Evolutionary conservation across 1,140 invertebrate species (phyloP).

Genomic region (Drosophila lacertosa): DNA sequence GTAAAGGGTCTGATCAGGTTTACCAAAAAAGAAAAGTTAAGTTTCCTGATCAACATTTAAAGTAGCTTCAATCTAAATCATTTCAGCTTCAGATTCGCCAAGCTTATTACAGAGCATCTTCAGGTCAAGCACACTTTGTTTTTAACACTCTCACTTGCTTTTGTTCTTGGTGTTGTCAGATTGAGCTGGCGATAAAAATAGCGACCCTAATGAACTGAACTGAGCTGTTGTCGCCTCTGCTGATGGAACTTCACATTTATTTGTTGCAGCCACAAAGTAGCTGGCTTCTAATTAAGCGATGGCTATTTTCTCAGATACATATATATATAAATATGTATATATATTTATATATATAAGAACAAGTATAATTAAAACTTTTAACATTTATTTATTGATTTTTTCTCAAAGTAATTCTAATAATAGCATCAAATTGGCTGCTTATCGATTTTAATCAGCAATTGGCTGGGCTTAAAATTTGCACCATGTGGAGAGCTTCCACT

Average conservation of each 20-base stretch:
- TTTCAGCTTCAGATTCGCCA: too few relatives aligned
- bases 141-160: too few relatives aligned
- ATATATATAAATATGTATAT: too few relatives aligned
- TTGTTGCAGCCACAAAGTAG: constrained; percentile 10
- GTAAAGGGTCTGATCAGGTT: neutral
- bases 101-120: constrained; percentile 2
- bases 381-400: constrained; percentile 4
- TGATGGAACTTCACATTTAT: constrained; percentile 41
- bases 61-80: too few relatives aligned
- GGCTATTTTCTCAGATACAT: neutral
- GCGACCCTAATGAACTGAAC: constrained; percentile 40
- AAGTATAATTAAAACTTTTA: neutral
- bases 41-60: too few relatives aligned
- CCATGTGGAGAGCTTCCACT: constrained; percentile 14
- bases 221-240: too few relatives aligned
- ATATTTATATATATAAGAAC: neutral
- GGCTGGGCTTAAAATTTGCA: constrained; percentile 26
- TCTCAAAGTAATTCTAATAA: constrained; percentile 12
- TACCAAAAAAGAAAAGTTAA: too few relatives aligned
- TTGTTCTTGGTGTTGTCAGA: neutral
- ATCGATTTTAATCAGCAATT: constrained; percentile 46
- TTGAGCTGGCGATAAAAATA: constrained; percentile 2
- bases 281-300: neutral
- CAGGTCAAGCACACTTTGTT: neutral
- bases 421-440: constrained; percentile 33